Percentiles rank a stretch among this genome's conserved stretches.
Conservation (phyloP, 2,888 invertebrate genomes). For the Meghimatium bilineatum region DNA sequence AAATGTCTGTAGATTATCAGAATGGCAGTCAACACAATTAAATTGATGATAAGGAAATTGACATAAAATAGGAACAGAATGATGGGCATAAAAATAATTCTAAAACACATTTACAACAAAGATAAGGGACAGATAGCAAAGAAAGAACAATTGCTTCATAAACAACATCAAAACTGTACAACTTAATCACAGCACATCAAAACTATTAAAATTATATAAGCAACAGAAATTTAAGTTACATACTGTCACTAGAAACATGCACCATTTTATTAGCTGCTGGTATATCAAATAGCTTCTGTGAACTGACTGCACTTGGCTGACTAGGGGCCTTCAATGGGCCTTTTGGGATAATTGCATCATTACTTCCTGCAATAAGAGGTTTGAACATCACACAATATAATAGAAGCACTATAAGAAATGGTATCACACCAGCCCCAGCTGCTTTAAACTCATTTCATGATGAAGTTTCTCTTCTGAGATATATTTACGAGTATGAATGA, state of each 20-base stretch:
- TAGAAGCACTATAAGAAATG: no score
- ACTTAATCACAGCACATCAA: background rate
- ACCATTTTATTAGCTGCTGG: slow-evolving; percentile 43
- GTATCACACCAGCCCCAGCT: background rate
- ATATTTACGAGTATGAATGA: no score
- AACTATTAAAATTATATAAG: background rate
- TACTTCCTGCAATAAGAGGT: slow-evolving; percentile 26
- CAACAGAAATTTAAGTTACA: slow-evolving; percentile 18
- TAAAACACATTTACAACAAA: background rate
- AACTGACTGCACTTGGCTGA: slow-evolving; percentile 59
- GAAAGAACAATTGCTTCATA: background rate
- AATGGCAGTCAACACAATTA: no score
- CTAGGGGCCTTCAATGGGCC: slow-evolving; percentile 54
- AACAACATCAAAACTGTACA: background rate
- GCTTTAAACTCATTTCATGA: background rate
- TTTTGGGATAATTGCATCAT: slow-evolving; percentile 46
- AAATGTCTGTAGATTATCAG: no score
- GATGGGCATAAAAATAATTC: background rate
- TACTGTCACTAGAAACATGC: slow-evolving; percentile 49
- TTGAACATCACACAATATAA: background rate
- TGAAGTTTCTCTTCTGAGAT: background rate
- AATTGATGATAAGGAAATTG: no score
- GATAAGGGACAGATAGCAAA: background rate
- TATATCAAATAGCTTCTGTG: slow-evolving; percentile 48
- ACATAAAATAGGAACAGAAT: no score